Evolutionary conservation across 2,797 vertebrate genomes (phyloP).

Genomic region (Fratercula arctica): DNA sequence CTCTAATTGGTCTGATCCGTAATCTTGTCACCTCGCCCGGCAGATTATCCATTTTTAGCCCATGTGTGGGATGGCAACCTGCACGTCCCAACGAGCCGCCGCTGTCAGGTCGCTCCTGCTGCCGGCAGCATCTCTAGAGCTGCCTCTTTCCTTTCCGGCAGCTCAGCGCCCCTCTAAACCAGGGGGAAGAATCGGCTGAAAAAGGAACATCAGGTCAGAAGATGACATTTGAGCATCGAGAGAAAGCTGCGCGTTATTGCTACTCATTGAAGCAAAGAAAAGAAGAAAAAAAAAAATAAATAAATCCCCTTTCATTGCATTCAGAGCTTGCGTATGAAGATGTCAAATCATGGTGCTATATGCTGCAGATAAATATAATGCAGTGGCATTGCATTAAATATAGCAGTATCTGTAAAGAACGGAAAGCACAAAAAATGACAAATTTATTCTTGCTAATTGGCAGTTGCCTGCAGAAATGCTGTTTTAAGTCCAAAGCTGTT

Average conservation of each 20-base stretch:
- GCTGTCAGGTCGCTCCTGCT: background rate
- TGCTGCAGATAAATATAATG: background rate
- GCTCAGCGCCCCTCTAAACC: background rate
- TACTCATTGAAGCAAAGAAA: background rate
- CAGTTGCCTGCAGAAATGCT: background rate
- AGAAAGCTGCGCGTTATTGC: background rate
- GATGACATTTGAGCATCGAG: background rate
- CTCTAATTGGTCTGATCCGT: constrained; percentile 27
- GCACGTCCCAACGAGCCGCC: background rate
- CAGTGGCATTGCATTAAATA: background rate
- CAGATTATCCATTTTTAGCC: constrained; percentile 53
- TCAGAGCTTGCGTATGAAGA: background rate
- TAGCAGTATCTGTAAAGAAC: background rate
- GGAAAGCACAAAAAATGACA: background rate
- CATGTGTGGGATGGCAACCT: background rate
- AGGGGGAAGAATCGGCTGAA: background rate
- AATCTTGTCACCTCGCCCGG: background rate
- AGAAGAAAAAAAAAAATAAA: background rate
- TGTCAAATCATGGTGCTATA: background rate
- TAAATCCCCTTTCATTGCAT: background rate
- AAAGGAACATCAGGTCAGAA: background rate
- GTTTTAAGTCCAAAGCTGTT: background rate
- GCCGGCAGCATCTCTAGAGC: background rate
- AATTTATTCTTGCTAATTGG: background rate
- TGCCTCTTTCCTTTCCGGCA: background rate